Conservation (phyloP, 2,888 invertebrate genomes). For the Nephrotoma guestfalica region DNA sequence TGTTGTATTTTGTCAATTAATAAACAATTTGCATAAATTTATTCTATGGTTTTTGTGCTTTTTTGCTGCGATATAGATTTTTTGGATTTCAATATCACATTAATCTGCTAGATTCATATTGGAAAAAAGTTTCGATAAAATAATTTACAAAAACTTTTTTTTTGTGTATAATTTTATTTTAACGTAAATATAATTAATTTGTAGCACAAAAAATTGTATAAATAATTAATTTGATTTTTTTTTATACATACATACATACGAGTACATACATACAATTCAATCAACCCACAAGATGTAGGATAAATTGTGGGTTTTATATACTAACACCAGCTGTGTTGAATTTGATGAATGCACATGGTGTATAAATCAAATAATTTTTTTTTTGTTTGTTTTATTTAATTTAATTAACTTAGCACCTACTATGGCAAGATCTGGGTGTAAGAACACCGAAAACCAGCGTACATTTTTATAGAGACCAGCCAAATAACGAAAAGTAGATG, state of each 20-base stretch:
- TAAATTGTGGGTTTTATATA: neutral
- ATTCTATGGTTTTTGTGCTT: neutral
- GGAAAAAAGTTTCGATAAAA: neutral
- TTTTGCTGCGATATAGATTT: neutral
- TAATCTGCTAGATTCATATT: neutral
- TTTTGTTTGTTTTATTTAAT: neutral
- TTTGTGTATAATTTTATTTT: neutral
- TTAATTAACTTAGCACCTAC: neutral
- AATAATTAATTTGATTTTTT: neutral
- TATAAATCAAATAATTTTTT: neutral
- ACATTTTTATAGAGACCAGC: neutral
- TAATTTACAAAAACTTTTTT: neutral
- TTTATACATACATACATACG: neutral
- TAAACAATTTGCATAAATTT: neutral
- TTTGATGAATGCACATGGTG: neutral
- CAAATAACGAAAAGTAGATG: neutral
- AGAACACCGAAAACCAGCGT: neutral
- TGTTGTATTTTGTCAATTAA: neutral
- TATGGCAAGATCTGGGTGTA: neutral
- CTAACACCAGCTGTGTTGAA: neutral
- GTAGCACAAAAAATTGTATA: neutral
- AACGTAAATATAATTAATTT: neutral
- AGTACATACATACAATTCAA: neutral
- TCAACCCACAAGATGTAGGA: neutral
- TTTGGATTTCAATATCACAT: neutral